Evolutionary conservation across 2,888 invertebrate genomes (phyloP), one percentile per base, ranked within the genome.

Genomic region (Halictus ligatus): DNA sequence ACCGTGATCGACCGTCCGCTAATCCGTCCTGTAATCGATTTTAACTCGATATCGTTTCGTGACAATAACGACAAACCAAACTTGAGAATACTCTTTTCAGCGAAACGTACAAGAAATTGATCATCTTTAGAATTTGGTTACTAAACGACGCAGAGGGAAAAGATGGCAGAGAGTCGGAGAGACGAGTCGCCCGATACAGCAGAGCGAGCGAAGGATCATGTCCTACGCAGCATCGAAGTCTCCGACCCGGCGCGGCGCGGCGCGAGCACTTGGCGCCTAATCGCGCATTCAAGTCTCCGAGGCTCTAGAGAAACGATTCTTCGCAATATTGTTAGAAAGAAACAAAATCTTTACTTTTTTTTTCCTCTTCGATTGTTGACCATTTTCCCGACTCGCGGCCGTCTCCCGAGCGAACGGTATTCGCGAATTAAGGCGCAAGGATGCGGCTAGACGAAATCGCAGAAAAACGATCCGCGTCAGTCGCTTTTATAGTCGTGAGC

Each of bases 171-270:
- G 10, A 21, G 54, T 2, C 54, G 8, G 21, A 54, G n/a, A 10
- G 58, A 10, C 58, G 10, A 18, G 18, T 8, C 18, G 1, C 7
- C 7, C 21, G 35, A 35, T 43, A 13, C 3, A 15, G 54, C n/a
- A 40, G 40, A 54, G 21, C 15, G 46, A 15, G 21, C 25, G n/a
- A 54, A 12, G 21, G 5, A 40, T 21, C 58, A 18, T 10, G 13
- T 50, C 35, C 5, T 67, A 67, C 29, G 58, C 87, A 60, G 86
- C 90, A 80, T 91, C 58, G 75, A 90, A 83, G 86, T 92, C 92
- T 83, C 91, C 83, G 46, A 43, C 13, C 91, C 83, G 46, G 35
- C 18, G 21, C n/a, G 13, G 50, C 13, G 10, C 43, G 71, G 50
- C 13, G 13, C 43, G 71, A 43, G 40, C 12, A 15, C 10, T 4